Conservation (phyloP, 2,888 invertebrate species). For the Phyllotreta striolata region DNA sequence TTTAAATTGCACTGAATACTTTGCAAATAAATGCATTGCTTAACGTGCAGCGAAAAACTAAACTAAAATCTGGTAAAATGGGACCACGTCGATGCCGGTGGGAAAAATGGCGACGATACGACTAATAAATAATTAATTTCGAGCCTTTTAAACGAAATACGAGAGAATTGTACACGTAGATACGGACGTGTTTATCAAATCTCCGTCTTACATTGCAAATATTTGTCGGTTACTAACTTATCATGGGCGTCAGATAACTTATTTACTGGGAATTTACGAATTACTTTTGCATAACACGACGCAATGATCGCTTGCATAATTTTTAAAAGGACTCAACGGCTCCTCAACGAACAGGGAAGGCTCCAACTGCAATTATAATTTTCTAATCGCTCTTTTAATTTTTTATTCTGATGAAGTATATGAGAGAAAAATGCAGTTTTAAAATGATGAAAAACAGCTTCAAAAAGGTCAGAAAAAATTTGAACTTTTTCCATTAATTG, state of each 20-base stretch:
- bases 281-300: conserved; percentile 30
- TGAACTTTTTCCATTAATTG: too few relatives aligned
- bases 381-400: too few relatives aligned
- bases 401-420: too few relatives aligned
- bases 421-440: too few relatives aligned
- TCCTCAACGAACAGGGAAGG: too few relatives aligned
- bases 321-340: conserved; percentile 21
- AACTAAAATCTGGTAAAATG: background rate
- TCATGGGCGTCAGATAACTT: conserved; percentile 38
- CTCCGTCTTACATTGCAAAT: conserved; percentile 44
- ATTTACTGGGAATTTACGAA: conserved; percentile 38
- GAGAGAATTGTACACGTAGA: conserved; percentile 35
- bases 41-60: too few relatives aligned
- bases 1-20: too few relatives aligned
- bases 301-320: conserved; percentile 20
- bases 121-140: conserved; percentile 19
- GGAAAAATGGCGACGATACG: conserved; percentile 38
- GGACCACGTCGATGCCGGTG: conserved; percentile 34
- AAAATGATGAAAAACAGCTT: too few relatives aligned
- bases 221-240: conserved; percentile 41
- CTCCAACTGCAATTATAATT: too few relatives aligned
- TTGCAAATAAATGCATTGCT: too few relatives aligned
- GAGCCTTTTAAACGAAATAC: conserved; percentile 42
- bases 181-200: conserved; percentile 39
- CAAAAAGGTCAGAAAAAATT: too few relatives aligned